A percentile compares a stretch with the other conserved stretches of the same genome.
phyloP scores from a whole-genome alignment of 1,140 invertebrate genomes.

The Tigriopus japonicus region DNA sequence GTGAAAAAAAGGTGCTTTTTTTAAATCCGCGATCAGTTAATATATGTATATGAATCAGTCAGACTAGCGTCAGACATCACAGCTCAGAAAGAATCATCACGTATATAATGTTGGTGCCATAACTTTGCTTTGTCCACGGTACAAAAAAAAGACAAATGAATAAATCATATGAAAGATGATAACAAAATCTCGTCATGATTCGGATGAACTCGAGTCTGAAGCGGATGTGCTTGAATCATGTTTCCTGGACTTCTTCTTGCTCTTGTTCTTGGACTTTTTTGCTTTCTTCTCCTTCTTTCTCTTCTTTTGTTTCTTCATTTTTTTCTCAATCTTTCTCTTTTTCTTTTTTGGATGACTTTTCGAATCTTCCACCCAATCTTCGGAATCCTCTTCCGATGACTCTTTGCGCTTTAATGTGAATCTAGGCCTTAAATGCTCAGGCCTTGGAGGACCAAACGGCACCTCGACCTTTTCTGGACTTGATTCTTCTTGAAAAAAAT shows the following conservation, averaged over 20 bases:
- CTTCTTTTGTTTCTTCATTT: not conserved
- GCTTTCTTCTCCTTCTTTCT: constrained; percentile 11
- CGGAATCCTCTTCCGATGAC: not conserved
- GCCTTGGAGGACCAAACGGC: not conserved
- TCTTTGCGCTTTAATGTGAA: not conserved
- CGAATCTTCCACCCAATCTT: not conserved
- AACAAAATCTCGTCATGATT: too few species aligned
- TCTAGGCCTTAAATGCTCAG: not conserved
- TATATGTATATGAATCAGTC: too few species aligned
- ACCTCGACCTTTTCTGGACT: not conserved
- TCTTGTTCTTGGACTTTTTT: constrained; percentile 11
- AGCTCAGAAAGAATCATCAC: too few species aligned
- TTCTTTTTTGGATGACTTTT: constrained; percentile 1
- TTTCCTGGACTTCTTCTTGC: constrained; percentile 6
- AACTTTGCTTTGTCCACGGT: too few species aligned
- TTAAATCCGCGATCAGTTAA: too few species aligned
- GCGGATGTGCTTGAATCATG: not conserved
- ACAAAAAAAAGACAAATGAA: too few species aligned
- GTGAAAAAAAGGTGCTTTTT: too few species aligned
- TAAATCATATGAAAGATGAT: too few species aligned
- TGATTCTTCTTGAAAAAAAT: not conserved
- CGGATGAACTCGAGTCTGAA: not conserved
- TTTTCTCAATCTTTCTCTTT: not conserved
- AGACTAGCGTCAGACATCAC: too few species aligned
- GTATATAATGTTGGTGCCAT: too few species aligned